Base-by-base conservation (phyloP, 2,797 vertebrate species). In the Phrynocephalus forsythii region DNA sequence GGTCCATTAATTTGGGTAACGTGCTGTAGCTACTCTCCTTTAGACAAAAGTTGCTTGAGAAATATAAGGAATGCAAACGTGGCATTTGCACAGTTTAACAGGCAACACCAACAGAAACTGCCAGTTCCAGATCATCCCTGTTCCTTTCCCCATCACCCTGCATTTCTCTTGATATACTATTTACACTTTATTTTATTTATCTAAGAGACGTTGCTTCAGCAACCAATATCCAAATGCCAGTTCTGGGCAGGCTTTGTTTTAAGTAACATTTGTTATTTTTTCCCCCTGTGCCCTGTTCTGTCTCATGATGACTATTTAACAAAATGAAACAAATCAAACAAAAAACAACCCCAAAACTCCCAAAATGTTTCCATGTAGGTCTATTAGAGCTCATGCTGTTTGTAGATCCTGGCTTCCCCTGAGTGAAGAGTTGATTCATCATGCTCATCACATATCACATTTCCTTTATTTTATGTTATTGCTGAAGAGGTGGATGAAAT, bases 61-160 rank as follows among this genome's bases (percentile, higher is more conserved):
- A 94, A 92, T 84, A 75, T 83, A 77, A 93, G 95, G 96, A 96
- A 95, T 97, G 97, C 95, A 97, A 97, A 97, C 97, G 96, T 96
- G 96, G 95, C 96, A 97, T 97, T 97, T 97, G 95, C 96, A 96
- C 94, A 95, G 94, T 93, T 95, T 95, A 94, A 95, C 94, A 94
- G 92, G 92, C 95, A 96, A 95, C 93, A 93, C 69, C 92, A 95
- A 90, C 91, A 95, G 94, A 95, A 44, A 95, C 90, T 95, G 92
- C 92, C 94, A 95, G 95, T 97, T 97, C 96, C 92, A 94, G 95
- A 96, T 95, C 94, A 95, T 93, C 87, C 26, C 82, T 85, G 87
- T 90, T 96, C 93, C 92, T 95, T 93, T 95, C 78, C 60, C 94
- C 93, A 86, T 94, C 92, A 92, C 91, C 92, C 94, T 95, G 95